A percentile compares a stretch with the other conserved stretches of the same genome.
These are phyloP conservation scores for Amphibalanus amphitrite DNA, from an alignment of 1,140 invertebrate species.

Conservation along the genomic window DNA sequence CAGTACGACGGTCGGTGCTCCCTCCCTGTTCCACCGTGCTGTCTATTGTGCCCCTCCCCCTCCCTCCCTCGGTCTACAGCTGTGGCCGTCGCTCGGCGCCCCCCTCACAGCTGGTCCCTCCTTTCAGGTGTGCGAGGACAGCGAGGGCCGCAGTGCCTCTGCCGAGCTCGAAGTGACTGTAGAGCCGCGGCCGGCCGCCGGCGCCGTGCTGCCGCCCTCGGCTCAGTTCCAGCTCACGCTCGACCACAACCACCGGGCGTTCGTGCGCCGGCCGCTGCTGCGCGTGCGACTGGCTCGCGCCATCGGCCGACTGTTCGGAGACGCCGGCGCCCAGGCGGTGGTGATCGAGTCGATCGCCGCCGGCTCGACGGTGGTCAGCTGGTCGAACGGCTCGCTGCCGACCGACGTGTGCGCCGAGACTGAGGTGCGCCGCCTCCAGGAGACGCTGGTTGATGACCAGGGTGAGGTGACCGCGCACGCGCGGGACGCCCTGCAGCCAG, in stretches of 20 bases:
- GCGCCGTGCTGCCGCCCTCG: no score
- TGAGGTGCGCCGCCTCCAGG: slow-evolving; percentile 48
- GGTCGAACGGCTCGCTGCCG: slow-evolving; percentile 54
- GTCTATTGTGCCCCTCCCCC: no score
- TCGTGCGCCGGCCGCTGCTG: background rate
- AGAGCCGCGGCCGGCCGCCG: no score
- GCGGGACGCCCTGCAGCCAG: slow-evolving; percentile 45
- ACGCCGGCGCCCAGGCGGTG: slow-evolving; percentile 50
- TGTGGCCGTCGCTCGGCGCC: no score
- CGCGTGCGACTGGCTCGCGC: slow-evolving; percentile 39
- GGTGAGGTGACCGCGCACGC: slow-evolving; percentile 26
- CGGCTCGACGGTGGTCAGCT: slow-evolving; percentile 40
- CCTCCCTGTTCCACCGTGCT: no score
- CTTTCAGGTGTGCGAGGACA: background rate
- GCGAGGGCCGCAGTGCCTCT: no score
- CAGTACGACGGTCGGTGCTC: no score
- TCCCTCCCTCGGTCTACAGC: no score
- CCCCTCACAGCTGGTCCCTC: background rate
- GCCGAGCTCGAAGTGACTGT: background rate
- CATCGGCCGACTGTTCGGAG: slow-evolving; percentile 51
- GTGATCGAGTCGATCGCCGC: slow-evolving; percentile 42
- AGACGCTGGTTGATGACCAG: slow-evolving; percentile 32
- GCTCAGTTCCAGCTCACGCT: background rate
- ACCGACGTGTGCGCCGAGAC: slow-evolving; percentile 51
- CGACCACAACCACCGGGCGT: background rate